These are phyloP conservation scores for Callimico goeldii DNA, from an alignment of 2,797 vertebrate species.

Conservation along the genomic window DNA sequence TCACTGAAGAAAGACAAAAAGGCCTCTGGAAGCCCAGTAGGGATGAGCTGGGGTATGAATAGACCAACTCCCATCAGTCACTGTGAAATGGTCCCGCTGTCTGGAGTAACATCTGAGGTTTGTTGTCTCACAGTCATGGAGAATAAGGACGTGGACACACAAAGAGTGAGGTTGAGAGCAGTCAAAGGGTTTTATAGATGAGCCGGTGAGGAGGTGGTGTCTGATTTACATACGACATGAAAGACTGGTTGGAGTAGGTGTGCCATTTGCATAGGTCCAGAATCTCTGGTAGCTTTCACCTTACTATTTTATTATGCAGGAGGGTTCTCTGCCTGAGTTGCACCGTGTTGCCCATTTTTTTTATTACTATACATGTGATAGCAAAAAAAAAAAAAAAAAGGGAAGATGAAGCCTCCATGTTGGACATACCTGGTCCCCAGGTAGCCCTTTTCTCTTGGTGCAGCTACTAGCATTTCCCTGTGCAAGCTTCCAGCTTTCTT, in stretches of 20 bases:
- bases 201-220: background rate
- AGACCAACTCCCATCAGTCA: background rate
- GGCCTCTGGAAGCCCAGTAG: background rate
- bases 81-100: background rate
- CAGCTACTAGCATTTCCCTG: background rate
- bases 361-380: background rate
- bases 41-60: background rate
- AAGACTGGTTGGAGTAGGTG: background rate
- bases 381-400: background rate
- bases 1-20: background rate
- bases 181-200: background rate
- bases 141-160: background rate
- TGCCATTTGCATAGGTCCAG: background rate
- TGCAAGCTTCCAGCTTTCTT: background rate
- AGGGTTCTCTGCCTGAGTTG: background rate
- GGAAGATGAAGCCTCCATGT: background rate
- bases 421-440: background rate
- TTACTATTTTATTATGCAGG: background rate
- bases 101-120: background rate
- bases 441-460: background rate
- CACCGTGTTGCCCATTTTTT: background rate
- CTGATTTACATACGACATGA: background rate
- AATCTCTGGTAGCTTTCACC: background rate
- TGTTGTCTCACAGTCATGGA: background rate
- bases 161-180: background rate